Conservation (phyloP, 2,113 vertebrate species). For the Cryptomyrus ogoouensis region DNA sequence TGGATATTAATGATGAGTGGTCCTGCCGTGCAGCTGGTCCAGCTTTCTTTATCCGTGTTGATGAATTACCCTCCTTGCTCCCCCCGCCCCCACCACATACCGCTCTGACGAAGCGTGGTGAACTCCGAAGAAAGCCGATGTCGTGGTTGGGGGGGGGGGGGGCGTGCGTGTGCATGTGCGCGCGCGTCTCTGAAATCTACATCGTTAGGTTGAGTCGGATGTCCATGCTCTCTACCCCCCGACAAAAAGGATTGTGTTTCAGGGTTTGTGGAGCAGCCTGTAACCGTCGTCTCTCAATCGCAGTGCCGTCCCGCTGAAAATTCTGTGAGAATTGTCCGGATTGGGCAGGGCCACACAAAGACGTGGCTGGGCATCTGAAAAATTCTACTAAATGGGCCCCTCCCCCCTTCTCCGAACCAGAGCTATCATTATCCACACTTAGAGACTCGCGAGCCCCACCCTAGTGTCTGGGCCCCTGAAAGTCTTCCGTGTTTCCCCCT, state of each 20-base stretch:
- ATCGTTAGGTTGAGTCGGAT: background rate
- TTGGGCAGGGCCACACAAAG: background rate
- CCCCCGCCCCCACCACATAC: background rate
- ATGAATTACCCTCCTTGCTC: background rate
- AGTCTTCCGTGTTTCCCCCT: background rate
- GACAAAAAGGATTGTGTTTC: background rate
- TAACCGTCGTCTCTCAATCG: background rate
- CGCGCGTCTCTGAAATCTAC: background rate
- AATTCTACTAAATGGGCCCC: background rate
- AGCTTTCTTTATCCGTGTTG: conserved; percentile 7
- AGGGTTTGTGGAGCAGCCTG: background rate
- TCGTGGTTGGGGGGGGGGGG: background rate
- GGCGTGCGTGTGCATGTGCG: too few relatives aligned
- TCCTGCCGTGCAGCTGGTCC: background rate
- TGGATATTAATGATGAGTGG: conserved; percentile 13
- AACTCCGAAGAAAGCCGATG: background rate
- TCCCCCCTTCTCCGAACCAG: background rate
- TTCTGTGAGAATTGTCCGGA: background rate
- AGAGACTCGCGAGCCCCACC: background rate
- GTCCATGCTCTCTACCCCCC: background rate
- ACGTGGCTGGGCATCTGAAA: background rate
- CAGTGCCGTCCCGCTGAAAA: background rate
- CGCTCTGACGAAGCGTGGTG: background rate
- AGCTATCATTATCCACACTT: background rate
- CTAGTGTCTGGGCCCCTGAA: background rate